Evolutionary conservation across 1,140 invertebrate genomes (phyloP).

Genomic region (Sycobia sp.): DNA sequence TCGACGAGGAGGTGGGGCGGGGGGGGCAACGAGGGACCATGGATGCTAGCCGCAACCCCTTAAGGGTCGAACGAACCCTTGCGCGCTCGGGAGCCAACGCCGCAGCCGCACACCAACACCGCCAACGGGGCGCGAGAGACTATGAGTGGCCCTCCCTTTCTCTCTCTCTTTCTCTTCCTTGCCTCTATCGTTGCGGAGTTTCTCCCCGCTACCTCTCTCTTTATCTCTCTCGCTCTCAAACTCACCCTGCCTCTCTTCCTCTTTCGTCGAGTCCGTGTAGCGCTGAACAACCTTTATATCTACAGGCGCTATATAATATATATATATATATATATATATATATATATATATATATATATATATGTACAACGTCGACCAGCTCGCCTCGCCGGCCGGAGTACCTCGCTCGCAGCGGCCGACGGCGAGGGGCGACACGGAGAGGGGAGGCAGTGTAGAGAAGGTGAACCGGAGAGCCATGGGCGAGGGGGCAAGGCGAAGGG

Average conservation of each 20-base stretch:
- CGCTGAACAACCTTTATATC: slow-evolving; percentile 59
- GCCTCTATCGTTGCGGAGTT: background rate
- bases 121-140: background rate
- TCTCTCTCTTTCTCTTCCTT: slow-evolving; percentile 1
- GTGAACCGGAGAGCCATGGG: background rate
- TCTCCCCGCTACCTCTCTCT: background rate
- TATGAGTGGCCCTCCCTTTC: slow-evolving; percentile 22
- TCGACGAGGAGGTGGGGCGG: background rate
- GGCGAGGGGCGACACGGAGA: background rate
- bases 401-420: slow-evolving; percentile 13
- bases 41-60: slow-evolving; percentile 62
- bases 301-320: slow-evolving; percentile 45
- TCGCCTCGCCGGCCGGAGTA: slow-evolving; percentile 6
- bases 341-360: too few relatives aligned
- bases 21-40: slow-evolving; percentile 41
- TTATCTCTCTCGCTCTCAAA: background rate
- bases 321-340: too few relatives aligned
- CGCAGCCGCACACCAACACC: slow-evolving; percentile 25
- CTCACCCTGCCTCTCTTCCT: slow-evolving; percentile 15
- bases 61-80: slow-evolving; percentile 62
- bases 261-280: slow-evolving; percentile 10
- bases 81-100: slow-evolving; percentile 49
- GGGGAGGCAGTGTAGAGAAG: slow-evolving; percentile 29
- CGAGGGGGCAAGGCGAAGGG: slow-evolving; percentile 18
- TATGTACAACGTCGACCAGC: slow-evolving; percentile 1